Evolutionary conservation across 1,140 invertebrate genomes (phyloP).

Genomic region (Drosophila hydei): DNA sequence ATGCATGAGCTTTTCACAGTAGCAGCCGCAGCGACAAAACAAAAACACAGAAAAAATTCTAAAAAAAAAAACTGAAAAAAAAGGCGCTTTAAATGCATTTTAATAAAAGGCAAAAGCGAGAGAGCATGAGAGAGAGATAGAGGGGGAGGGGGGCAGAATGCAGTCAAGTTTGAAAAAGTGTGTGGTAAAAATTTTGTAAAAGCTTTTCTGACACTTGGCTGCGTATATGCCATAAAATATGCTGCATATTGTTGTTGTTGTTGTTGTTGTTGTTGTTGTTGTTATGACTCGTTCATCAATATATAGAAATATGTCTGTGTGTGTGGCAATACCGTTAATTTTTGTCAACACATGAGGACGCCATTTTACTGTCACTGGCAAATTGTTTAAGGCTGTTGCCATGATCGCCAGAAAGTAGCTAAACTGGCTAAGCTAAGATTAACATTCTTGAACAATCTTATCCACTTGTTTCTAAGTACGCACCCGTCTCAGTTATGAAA

Average conservation of each 20-base stretch:
- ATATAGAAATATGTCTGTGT: slow-evolving; percentile 4
- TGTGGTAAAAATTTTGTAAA: slow-evolving; percentile 46
- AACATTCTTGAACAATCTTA: too few species aligned
- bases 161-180: slow-evolving; percentile 6
- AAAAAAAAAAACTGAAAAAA: slow-evolving; percentile 26
- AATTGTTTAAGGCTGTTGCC: slow-evolving; percentile 47
- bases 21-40: slow-evolving; percentile 35
- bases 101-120: slow-evolving; percentile 26
- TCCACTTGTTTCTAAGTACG: too few species aligned
- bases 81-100: slow-evolving; percentile 57
- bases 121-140: neutral
- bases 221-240: slow-evolving; percentile 26
- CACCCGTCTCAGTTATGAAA: slow-evolving; percentile 22
- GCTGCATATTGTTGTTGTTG: slow-evolving; percentile 1
- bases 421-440: too few species aligned
- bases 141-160: neutral
- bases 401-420: too few species aligned
- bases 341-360: slow-evolving; percentile 37
- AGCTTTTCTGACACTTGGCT: slow-evolving; percentile 57
- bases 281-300: slow-evolving; percentile 29
- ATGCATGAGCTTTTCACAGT: slow-evolving; percentile 55
- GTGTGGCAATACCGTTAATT: slow-evolving; percentile 42
- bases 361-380: slow-evolving; percentile 43
- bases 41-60: slow-evolving; percentile 14
- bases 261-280: slow-evolving; percentile 27